A percentile compares a stretch with the other conserved stretches of the same genome.
These are phyloP conservation scores for Serranus cabrilla DNA, from an alignment of 2,797 vertebrate genomes.

Conservation along the genomic window DNA sequence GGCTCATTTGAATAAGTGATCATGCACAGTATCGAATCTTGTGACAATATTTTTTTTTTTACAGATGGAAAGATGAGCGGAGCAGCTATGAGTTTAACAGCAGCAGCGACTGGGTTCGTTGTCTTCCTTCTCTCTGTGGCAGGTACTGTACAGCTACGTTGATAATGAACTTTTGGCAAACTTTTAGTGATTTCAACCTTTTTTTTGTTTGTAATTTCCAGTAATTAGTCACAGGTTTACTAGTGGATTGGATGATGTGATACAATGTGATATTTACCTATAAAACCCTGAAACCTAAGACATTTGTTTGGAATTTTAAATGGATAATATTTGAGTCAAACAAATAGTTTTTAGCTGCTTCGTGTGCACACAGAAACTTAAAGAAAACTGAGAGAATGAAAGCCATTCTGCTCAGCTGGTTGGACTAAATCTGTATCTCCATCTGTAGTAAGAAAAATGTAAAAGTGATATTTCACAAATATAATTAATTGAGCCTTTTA, in stretches of 20 bases:
- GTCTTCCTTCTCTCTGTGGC: constrained; percentile 11
- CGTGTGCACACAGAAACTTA: not conserved
- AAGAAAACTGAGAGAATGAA: too few species aligned
- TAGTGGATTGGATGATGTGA: not conserved
- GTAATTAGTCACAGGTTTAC: not conserved
- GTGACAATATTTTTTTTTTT: not conserved
- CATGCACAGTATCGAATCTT: not conserved
- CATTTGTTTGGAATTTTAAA: not conserved
- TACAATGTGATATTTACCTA: not conserved
- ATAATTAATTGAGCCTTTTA: too few species aligned
- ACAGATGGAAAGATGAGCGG: not conserved
- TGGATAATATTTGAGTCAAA: too few species aligned
- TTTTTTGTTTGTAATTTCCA: not conserved
- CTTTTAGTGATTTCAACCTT: not conserved
- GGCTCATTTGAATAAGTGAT: not conserved
- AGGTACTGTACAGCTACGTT: constrained; percentile 5
- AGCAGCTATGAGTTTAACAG: constrained; percentile 18
- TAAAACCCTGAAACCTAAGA: not conserved
- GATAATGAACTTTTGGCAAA: not conserved
- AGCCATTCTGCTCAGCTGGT: not conserved
- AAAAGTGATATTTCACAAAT: too few species aligned
- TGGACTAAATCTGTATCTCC: not conserved
- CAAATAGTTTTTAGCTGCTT: not conserved
- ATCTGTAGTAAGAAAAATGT: too few species aligned
- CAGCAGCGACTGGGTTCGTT: constrained; percentile 14